These are phyloP conservation scores for Scolopax rusticola DNA, from an alignment of 2,797 vertebrate species.

Conservation along the genomic window DNA sequence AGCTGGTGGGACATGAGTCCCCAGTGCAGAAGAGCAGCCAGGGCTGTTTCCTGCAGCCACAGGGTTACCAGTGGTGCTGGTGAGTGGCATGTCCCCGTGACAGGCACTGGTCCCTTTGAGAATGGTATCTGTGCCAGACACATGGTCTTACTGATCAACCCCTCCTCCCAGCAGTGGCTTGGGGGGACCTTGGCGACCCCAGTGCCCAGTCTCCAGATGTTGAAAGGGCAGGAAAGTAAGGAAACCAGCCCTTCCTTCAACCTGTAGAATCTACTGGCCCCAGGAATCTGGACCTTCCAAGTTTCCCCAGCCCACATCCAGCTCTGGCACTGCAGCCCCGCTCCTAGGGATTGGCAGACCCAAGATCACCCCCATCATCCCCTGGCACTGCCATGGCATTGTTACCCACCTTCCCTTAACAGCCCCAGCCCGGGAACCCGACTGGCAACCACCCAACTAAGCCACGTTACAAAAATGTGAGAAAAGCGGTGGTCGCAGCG, in stretches of 20 bases:
- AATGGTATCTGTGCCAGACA: background rate
- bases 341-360: background rate
- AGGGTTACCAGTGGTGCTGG: accelerated
- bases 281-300: background rate
- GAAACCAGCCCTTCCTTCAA: background rate
- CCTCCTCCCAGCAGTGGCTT: accelerated
- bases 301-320: background rate
- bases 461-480: accelerated
- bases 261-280: accelerated
- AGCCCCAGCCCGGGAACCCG: background rate
- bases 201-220: accelerated
- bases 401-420: accelerated
- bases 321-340: background rate
- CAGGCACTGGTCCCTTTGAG: background rate
- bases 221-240: background rate
- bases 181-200: background rate
- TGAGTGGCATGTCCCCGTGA: background rate
- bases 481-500: background rate
- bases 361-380: accelerated
- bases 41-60: background rate
- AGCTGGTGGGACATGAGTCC: background rate
- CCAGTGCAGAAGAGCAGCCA: accelerated
- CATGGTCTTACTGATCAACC: background rate
- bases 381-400: accelerated
- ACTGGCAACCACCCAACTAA: background rate